Evolutionary conservation across 2,888 invertebrate species (phyloP).

Genomic region (Alentia gelatinosa): DNA sequence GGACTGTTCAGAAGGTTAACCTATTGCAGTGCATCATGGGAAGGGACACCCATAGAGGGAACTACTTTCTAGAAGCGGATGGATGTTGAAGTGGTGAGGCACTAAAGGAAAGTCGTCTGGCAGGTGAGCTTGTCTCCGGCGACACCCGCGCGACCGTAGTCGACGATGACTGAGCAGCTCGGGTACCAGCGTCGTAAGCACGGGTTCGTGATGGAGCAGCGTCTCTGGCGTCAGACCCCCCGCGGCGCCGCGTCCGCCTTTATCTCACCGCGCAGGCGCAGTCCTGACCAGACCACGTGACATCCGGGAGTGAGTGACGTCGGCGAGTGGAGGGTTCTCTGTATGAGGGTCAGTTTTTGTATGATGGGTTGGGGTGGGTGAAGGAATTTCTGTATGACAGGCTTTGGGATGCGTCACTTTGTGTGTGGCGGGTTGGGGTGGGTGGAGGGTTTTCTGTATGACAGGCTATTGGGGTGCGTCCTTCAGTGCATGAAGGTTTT

Average conservation of each 20-base stretch:
- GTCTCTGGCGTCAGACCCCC: neutral
- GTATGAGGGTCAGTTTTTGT: no score
- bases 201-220: neutral
- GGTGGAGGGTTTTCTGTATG: no score
- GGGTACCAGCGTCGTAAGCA: neutral
- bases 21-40: neutral
- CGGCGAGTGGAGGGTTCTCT: neutral
- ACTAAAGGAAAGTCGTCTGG: neutral
- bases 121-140: slow-evolving; percentile 1
- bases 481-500: no score
- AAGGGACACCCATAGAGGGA: neutral
- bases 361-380: neutral
- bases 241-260: neutral
- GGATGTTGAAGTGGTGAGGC: neutral
- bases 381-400: neutral
- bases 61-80: neutral
- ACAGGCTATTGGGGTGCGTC: no score
- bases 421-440: neutral
- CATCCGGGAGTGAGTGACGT: neutral
- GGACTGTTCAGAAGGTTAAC: neutral
- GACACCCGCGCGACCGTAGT: no score
- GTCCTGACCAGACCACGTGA: neutral
- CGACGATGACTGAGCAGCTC: neutral
- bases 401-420: no score
- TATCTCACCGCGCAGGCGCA: slow-evolving; percentile 10